phyloP scores from a whole-genome alignment of 2,113 vertebrate species.

The Hemicordylus capensis region DNA sequence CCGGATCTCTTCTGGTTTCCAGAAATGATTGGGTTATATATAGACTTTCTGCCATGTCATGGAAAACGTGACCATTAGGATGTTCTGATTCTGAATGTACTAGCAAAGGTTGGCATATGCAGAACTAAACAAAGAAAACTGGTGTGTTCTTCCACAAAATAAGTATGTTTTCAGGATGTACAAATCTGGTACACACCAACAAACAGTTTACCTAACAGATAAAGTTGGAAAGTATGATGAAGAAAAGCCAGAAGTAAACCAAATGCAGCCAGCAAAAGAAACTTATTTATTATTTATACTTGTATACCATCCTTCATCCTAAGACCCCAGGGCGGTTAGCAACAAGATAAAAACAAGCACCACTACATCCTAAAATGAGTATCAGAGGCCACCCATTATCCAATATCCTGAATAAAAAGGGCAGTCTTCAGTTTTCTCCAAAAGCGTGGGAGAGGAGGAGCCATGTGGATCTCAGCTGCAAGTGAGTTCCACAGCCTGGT shows the following conservation, averaged over 20 bases:
- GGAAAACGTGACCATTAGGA: neutral
- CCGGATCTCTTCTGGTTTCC: neutral
- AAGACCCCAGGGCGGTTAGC: too few species aligned
- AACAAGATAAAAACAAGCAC: too few species aligned
- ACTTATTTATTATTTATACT: too few species aligned
- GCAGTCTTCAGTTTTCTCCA: too few species aligned
- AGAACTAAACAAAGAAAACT: neutral
- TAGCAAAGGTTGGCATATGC: neutral
- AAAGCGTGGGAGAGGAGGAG: too few species aligned
- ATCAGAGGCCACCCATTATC: too few species aligned
- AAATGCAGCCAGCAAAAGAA: neutral
- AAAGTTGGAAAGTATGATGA: neutral
- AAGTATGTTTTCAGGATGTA: neutral
- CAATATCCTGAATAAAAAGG: too few species aligned
- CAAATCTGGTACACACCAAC: neutral
- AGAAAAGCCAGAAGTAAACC: neutral
- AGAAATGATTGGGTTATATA: neutral
- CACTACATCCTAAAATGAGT: too few species aligned
- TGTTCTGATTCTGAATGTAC: neutral
- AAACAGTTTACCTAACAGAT: neutral
- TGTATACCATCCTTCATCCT: too few species aligned
- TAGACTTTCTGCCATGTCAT: too few species aligned
- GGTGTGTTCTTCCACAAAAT: neutral
- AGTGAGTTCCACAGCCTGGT: too few species aligned
- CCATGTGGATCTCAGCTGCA: too few species aligned